Evolutionary conservation across 2,888 invertebrate species (phyloP).

Genomic region (Polyploca ridens): DNA sequence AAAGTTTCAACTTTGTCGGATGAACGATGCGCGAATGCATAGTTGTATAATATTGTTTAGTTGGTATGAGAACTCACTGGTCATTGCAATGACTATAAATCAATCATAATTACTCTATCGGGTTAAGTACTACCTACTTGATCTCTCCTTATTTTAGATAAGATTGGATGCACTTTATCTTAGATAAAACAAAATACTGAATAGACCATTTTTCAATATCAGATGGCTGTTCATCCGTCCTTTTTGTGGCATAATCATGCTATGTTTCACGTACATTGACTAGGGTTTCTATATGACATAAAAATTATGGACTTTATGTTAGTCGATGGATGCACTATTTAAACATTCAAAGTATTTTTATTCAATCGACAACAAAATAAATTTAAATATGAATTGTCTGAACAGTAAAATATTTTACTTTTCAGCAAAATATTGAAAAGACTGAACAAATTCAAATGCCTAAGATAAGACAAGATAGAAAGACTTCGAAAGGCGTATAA

Average conservation of each 20-base stretch:
- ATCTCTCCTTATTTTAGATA: background rate
- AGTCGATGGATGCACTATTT: background rate
- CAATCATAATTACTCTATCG: background rate
- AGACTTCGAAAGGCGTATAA: too few species aligned
- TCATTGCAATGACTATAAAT: too few species aligned
- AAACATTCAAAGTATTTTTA: background rate
- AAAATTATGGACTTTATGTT: background rate
- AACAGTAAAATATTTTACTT: too few species aligned
- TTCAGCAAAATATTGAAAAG: too few species aligned
- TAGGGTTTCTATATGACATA: constrained; percentile 7
- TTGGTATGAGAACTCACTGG: too few species aligned
- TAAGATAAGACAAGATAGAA: too few species aligned
- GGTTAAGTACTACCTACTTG: background rate
- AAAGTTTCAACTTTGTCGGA: too few species aligned
- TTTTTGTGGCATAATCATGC: constrained; percentile 60
- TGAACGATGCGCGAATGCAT: background rate
- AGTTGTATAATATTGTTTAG: too few species aligned
- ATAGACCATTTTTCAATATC: constrained; percentile 65
- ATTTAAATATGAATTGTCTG: too few species aligned
- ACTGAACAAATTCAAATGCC: too few species aligned
- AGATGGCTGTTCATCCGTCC: constrained; percentile 43
- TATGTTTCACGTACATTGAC: constrained; percentile 50
- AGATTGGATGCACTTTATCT: constrained; percentile 28
- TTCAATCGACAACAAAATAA: too few species aligned
- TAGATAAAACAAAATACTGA: constrained; percentile 49